phyloP scores from a whole-genome alignment of 2,113 vertebrate species.

The Porphyrio hochstetteri region DNA sequence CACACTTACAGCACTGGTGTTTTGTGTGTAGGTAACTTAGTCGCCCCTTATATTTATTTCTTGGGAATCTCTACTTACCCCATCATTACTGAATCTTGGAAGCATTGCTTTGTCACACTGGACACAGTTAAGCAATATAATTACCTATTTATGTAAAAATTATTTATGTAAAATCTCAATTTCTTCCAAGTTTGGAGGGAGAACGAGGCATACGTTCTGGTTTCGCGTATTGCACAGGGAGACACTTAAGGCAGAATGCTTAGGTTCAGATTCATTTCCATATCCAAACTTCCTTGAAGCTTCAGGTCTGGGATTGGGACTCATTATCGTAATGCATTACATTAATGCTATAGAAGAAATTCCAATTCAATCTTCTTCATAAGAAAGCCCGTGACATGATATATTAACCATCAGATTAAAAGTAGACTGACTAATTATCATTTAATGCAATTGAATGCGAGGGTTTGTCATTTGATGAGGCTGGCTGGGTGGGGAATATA shows the following conservation, averaged over 20 bases:
- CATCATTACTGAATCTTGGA: not conserved
- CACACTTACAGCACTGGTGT: not conserved
- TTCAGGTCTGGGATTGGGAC: not conserved
- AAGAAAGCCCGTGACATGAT: conserved; percentile 33
- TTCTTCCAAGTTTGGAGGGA: not conserved
- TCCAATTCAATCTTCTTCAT: conserved; percentile 9
- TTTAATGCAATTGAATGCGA: conserved; percentile 11
- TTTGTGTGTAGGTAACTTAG: not conserved
- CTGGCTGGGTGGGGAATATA: conserved; percentile 14
- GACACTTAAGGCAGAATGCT: not conserved
- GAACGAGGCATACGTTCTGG: not conserved
- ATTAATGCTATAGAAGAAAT: conserved; percentile 2
- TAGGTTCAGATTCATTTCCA: not conserved
- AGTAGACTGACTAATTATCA: conserved; percentile 7
- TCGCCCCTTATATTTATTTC: fast-evolving
- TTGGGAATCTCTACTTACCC: not conserved
- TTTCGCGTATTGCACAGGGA: not conserved
- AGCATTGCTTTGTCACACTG: not conserved
- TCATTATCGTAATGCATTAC: not conserved
- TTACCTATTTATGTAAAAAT: not conserved
- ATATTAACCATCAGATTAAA: conserved; percentile 32
- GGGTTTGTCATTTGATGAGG: conserved; percentile 1
- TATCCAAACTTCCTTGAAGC: not conserved
- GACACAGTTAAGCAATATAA: not conserved
- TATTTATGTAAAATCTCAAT: not conserved